A percentile compares a stretch with the other conserved stretches of the same genome.
These are phyloP conservation scores for Equus przewalskii DNA, from an alignment of 2,113 vertebrate species.

Conservation along the genomic window DNA sequence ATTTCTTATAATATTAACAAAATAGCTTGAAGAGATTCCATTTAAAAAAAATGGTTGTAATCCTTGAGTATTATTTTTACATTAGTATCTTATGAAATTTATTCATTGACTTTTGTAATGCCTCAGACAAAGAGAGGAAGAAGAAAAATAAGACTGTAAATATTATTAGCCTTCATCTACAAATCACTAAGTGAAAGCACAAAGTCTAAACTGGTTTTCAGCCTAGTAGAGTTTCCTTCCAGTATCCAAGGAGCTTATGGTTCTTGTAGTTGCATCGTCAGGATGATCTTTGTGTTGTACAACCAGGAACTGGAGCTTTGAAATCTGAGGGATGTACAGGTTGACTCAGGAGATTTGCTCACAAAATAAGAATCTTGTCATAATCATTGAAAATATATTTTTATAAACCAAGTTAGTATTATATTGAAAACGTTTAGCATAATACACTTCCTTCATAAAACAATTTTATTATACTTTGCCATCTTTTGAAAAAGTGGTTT, in stretches of 20 bases:
- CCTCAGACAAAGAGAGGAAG: background rate
- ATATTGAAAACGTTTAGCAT: background rate
- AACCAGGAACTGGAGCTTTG: background rate
- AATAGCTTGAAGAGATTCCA: background rate
- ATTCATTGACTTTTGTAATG: background rate
- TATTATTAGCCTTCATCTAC: background rate
- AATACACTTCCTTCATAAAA: background rate
- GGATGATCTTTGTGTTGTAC: background rate
- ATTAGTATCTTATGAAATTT: background rate
- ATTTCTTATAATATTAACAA: slow-evolving; percentile 6
- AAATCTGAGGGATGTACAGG: background rate
- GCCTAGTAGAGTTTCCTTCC: background rate
- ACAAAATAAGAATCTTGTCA: background rate
- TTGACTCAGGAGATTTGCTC: background rate
- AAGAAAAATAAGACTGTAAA: background rate
- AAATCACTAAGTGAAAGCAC: slow-evolving; percentile 15
- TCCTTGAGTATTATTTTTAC: background rate
- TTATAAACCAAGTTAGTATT: background rate
- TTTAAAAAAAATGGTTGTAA: background rate
- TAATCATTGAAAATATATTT: slow-evolving; percentile 25
- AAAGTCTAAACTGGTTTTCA: background rate
- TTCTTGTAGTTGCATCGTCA: background rate
- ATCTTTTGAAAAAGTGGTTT: slow-evolving; percentile 2
- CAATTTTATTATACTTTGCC: background rate
- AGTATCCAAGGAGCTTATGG: background rate